Percentiles rank a stretch among this genome's conserved stretches.
Conservation (phyloP, 1,140 invertebrate species). For the Drosophila sechellia region DNA sequence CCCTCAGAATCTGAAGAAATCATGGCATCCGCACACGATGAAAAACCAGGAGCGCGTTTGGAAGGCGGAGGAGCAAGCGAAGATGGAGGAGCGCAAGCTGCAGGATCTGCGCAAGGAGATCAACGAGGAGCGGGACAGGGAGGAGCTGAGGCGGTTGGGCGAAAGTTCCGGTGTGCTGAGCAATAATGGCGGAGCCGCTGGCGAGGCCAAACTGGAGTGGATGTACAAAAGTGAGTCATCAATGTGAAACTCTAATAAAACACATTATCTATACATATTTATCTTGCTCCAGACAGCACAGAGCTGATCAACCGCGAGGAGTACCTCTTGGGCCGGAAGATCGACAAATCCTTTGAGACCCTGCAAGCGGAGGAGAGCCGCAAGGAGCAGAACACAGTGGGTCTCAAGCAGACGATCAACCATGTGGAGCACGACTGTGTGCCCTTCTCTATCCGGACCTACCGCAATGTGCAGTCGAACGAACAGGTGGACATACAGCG, state of each 20-base stretch:
- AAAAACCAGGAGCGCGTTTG: conserved; percentile 92
- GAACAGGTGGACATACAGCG: conserved; percentile 92
- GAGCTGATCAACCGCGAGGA: conserved; percentile 91
- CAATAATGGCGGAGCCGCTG: conserved; percentile 83
- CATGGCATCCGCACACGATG: conserved; percentile 92
- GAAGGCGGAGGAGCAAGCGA: conserved; percentile 91
- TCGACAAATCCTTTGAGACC: conserved; percentile 94
- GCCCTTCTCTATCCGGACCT: conserved; percentile 88
- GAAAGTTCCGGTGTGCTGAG: conserved; percentile 86
- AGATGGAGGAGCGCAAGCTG: conserved; percentile 88
- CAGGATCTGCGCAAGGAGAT: conserved; percentile 89
- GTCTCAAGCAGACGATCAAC: conserved; percentile 86
- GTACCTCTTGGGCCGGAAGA: conserved; percentile 93
- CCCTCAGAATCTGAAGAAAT: conserved; percentile 90
- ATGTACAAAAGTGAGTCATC: conserved; percentile 91
- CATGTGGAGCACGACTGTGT: conserved; percentile 91
- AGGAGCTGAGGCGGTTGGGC: conserved; percentile 88
- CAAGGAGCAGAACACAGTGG: conserved; percentile 79
- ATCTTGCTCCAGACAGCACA: conserved; percentile 42
- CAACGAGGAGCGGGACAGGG: conserved; percentile 88
- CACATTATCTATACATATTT: neutral
- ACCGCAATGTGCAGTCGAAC: conserved; percentile 68
- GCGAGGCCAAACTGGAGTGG: conserved; percentile 92
- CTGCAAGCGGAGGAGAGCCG: conserved; percentile 87
- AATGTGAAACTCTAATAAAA: neutral